Evolutionary conservation across 2,113 vertebrate species (phyloP).

Genomic region (Acrocephalus arundinaceus): DNA sequence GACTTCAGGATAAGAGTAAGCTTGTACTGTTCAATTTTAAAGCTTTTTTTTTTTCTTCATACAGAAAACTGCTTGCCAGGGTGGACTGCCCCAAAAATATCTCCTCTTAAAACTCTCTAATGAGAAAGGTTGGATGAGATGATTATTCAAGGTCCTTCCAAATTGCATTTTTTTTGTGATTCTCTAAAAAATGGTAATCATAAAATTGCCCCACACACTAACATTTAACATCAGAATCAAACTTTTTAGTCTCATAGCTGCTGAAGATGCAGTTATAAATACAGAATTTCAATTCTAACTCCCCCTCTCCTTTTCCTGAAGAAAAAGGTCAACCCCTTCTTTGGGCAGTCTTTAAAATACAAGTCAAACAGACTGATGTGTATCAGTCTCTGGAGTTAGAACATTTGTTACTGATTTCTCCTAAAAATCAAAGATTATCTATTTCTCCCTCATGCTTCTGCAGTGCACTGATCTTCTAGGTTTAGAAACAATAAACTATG

Average conservation of each 20-base stretch:
- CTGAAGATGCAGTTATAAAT: background rate
- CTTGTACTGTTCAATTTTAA: background rate
- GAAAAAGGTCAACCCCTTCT: background rate
- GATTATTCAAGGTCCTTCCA: background rate
- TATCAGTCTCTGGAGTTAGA: background rate
- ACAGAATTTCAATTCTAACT: background rate
- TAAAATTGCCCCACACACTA: background rate
- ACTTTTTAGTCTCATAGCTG: background rate
- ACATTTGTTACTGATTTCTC: background rate
- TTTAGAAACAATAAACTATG: background rate
- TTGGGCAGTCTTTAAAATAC: background rate
- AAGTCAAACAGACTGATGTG: background rate
- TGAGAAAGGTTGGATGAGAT: background rate
- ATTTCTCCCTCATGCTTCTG: background rate
- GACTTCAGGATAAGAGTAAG: background rate
- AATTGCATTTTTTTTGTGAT: background rate
- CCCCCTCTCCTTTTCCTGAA: background rate
- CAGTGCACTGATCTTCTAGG: background rate
- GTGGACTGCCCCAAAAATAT: background rate
- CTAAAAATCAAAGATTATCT: background rate
- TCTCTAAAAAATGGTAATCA: background rate
- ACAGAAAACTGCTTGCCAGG: background rate
- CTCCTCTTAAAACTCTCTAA: background rate
- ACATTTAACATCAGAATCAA: background rate
- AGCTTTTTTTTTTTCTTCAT: background rate